Evolutionary conservation across 1,140 invertebrate genomes (phyloP), one percentile per base, ranked within the genome.

Genomic region (Cherax destructor): DNA sequence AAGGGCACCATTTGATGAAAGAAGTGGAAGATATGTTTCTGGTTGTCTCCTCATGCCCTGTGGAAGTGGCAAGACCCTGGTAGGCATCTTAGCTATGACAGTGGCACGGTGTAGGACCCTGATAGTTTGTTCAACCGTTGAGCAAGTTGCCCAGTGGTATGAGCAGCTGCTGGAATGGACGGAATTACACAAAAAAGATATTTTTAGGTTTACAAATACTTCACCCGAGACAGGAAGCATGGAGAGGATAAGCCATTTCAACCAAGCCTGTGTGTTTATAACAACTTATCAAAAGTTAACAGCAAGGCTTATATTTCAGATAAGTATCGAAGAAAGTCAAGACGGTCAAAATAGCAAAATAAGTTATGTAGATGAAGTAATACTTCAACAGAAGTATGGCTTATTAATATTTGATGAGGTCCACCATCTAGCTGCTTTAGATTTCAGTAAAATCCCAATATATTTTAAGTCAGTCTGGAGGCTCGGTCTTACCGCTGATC

Each of bases 401-500:
- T 41, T 88, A 9, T 18, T 88, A 13, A 30, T 88, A 3, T 24
- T 88, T n/a, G 86, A 88, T 61, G 77, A 88, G 30, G 77, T 88
- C 1, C 86, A 80, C 30, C 24, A 88, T 7, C 76, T 88, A 16
- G 77, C 86, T 4, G 86, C 86, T 16, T 9, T n/a, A 1, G 86
- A 65, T 13, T 80, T 80, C 77, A 52, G 0, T 30, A n/a, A 79
- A 47, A 9, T 80, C 4, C 86, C 78, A 9, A 0, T 16, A n/a
- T n/a, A 16, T 4, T 16, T 88, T 50, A 78, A n/a, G 18, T 61
- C 24, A 30, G n/a, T 41, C 52, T 88, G 86, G 86, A 21, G 78
- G 9, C 18, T 88, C n/a, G 86, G 86, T 13, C n/a, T 88, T 4
- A 88, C 86, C 5, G 86, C 86, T 10, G 78, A 79, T 18, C 30